Base-by-base conservation (phyloP, 2,888 invertebrate species). In the Melieria picta region DNA sequence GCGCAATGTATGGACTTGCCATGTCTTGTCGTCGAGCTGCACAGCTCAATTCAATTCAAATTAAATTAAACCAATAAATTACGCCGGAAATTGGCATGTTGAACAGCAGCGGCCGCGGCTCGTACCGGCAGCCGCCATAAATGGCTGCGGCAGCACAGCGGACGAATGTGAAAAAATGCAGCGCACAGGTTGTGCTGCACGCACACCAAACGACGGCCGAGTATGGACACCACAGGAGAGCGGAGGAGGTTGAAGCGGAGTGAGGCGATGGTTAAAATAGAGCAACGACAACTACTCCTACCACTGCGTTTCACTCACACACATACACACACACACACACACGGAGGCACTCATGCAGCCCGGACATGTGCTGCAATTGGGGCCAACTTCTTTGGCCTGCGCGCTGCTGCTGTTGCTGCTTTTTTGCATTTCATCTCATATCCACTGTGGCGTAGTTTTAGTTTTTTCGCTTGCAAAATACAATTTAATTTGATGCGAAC, bases 401-500 rank as follows among this genome's bases (percentile, higher is more conserved):
- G 11, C 11, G 13, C 52, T 52, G 13, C 9, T 52, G 4, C 13
- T 52, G 10, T 52, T 52, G 11, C 5, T 52, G 6, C 13, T 7
- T 58, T 58, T 58, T 16, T 58, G 11, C 30, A 30, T 30, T 30
- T 30, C 30, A 30, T 30, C 30, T 30, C 30, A 30, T 30, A 30
- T 30, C 30, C 30, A 30, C 30, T 30, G 30, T 30, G 30, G 30
- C 30, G 30, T 3, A 52, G 52, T 52, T 52, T 5, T n/a, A 52
- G 11, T 52, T 52, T 52, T n/a, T 52, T 52, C 42, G 56, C 78
- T 80, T 77, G 78, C 80, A 79, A 80, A 81, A 81, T 80, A 81
- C 80, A 81, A 80, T 81, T 81, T 81, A 81, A 81, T 81, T 81
- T 80, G 80, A 81, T 80, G 81, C 77, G 81, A 80, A 80, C 81